These are phyloP conservation scores for Cephus spinipes DNA, from an alignment of 2,888 invertebrate species.

Conservation along the genomic window DNA sequence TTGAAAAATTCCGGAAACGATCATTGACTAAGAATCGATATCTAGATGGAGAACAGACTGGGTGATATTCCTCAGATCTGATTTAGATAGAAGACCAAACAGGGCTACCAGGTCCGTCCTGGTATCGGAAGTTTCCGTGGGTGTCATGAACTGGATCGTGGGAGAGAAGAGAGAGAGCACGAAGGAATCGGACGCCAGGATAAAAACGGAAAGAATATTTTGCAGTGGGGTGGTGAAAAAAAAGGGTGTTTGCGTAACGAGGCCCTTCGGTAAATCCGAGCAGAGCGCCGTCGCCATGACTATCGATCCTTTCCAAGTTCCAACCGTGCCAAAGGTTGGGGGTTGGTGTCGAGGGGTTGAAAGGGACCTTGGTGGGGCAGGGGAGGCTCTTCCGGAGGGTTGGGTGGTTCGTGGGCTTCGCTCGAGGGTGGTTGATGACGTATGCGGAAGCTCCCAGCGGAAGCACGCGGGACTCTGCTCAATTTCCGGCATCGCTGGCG, in stretches of 20 bases:
- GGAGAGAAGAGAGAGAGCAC: neutral
- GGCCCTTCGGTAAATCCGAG: constrained; percentile 42
- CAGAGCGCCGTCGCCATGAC: constrained; percentile 49
- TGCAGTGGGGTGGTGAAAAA: neutral
- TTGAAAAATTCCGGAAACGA: neutral
- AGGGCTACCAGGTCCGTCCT: neutral
- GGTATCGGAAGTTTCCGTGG: neutral
- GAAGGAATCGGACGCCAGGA: neutral
- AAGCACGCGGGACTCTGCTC: constrained; percentile 50
- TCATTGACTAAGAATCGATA: neutral
- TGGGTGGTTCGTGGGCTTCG: constrained; percentile 21
- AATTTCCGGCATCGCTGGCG: constrained; percentile 50
- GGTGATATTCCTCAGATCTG: neutral
- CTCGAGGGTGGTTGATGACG: constrained; percentile 46
- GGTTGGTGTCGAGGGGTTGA: constrained; percentile 17
- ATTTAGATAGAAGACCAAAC: neutral
- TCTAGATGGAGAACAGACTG: neutral
- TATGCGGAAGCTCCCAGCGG: constrained; percentile 49
- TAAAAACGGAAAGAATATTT: neutral
- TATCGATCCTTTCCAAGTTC: constrained; percentile 47
- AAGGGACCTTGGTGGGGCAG: constrained; percentile 9
- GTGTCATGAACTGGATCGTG: neutral
- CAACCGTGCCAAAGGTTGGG: constrained; percentile 42
- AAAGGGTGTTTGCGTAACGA: constrained; percentile 34
- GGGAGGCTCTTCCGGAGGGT: constrained; percentile 14